Evolutionary conservation across 64 coral and sea anemone genomes (phyloP), one percentile per base, ranked within the genome.

Genomic region (Dendrophyllia cribrosa): DNA sequence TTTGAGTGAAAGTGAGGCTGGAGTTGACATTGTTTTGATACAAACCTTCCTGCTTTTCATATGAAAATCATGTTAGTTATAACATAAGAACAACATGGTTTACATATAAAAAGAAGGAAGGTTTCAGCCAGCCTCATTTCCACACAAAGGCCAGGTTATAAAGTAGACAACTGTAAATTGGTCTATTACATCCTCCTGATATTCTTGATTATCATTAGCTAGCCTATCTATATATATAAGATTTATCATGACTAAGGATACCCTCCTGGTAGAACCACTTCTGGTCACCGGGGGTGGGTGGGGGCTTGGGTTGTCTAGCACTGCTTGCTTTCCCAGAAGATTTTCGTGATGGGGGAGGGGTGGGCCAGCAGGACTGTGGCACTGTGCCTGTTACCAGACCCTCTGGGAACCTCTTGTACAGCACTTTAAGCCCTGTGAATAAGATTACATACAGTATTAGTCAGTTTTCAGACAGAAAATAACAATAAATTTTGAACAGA

Each of bases 341-440:
- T 21, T 93, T 96, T 88, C 97, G 85, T 50, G 94, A 93, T 10
- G 82, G 90, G 43, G 97, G 94, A 93, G 97, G 94, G 64, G 97
- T 91, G 10, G 87, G 76, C 20, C 88, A 59, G 76, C 97, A 98
- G 22, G 97, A 93, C 58, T 75, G 55, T 65, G 94, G 97, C 13
- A 98, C 74, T 26, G 21, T 77, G 56, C 97, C 97, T 63, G 91
- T 90, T 15, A 98, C 23, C 50, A 98, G 83, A 43, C 94, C 82
- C 56, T 96, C 93, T 60, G 93, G 93, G 76, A 96, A 98, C 66
- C 86, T 95, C 83, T 96, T 98, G 51, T 51, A 84, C 71, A 98
- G 65, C 23, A 98, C 93, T 79, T 96, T 98, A 44, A 98, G 58
- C 88, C 97, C 97, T 98, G 80, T 6, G 45, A 69, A 66, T 59